These are phyloP conservation scores for Cataglyphis livida DNA, from an alignment of 2,888 invertebrate genomes.

Conservation along the genomic window DNA sequence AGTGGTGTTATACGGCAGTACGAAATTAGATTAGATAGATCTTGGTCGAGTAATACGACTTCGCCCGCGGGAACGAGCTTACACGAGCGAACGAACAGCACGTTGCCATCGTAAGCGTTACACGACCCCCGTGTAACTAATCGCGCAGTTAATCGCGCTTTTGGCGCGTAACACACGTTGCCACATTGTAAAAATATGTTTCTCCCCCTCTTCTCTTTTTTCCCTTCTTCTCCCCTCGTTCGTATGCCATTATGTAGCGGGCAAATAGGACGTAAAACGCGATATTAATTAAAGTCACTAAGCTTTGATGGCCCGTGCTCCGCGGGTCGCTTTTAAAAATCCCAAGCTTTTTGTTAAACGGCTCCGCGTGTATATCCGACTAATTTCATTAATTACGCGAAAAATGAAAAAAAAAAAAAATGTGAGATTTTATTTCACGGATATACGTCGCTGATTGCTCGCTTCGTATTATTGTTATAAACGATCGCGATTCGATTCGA, in stretches of 20 bases:
- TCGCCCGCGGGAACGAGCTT: conserved; percentile 41
- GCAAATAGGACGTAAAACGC: conserved; percentile 39
- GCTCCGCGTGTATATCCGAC: background rate
- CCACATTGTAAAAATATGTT: conserved; percentile 32
- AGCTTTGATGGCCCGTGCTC: background rate
- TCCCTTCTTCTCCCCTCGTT: background rate
- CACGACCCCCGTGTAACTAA: conserved; percentile 24
- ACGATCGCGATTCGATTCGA: conserved; percentile 23
- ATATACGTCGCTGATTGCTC: conserved; percentile 20
- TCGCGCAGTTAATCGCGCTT: conserved; percentile 33
- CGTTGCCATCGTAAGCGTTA: conserved; percentile 32
- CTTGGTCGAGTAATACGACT: conserved; percentile 57
- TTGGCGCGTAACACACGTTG: conserved; percentile 13
- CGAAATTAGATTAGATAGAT: conserved; percentile 71
- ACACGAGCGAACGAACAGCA: conserved; percentile 31
- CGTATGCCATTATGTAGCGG: background rate
- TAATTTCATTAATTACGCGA: conserved; percentile 49
- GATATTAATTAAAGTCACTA: conserved; percentile 37
- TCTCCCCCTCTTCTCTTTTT: background rate
- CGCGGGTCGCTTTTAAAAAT: conserved; percentile 23
- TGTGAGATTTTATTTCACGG: conserved; percentile 25
- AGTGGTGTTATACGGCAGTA: conserved; percentile 26
- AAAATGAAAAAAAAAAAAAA: conserved; percentile 14
- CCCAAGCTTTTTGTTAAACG: conserved; percentile 26
- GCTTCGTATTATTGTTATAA: conserved; percentile 19